Evolutionary conservation across 2,888 invertebrate genomes (phyloP), one percentile per base, ranked within the genome.

Genomic region (Conops quadrifasciatus): DNA sequence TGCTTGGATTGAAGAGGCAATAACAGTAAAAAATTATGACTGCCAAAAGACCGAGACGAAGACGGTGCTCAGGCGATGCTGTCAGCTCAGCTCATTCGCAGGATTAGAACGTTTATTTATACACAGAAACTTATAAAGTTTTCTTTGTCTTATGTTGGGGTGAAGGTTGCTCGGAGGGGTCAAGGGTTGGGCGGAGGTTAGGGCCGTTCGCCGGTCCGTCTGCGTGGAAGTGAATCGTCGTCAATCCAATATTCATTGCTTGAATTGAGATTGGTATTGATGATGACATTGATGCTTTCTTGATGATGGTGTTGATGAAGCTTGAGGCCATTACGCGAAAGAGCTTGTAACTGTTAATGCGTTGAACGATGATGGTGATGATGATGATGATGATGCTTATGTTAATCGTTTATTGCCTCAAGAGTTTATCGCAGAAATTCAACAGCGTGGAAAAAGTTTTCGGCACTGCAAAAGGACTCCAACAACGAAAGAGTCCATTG

Each of bases 11-110:
- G 72, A 62, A 74, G 70, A 30, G 71, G 80, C 78, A 80, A 82
- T 82, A 82, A 82, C 81, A 81, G 76, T 82, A 83, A 82, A 82
- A 82, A 83, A 78, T 82, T 83, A 82, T 81, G 82, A 79, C 80
- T 68, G 68, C 24, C 60, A 60, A 60, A 68, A 68, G 68, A 60
- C 49, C 21, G 49, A 60, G 60, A 60, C 49, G 45, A 60, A 68
- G 60, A 68, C n/a, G n/a, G 21, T 68, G 59, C n/a, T 49, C 16
- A 68, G 30, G 24, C 9, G 36, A 36, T 49, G 51, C 21, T 60
- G 51, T 26, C 60, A 68, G 68, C 49, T 60, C 60, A 68, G 68
- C 49, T 60, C 60, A 60, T 68, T 59, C 26, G 47, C 49, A 49
- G 60, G 49, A 68, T 59, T 68, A 28, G 24, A 68, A 60, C 30